These are phyloP conservation scores for Aulostomus chinensis DNA, from an alignment of 2,797 vertebrate genomes.

Conservation along the genomic window DNA sequence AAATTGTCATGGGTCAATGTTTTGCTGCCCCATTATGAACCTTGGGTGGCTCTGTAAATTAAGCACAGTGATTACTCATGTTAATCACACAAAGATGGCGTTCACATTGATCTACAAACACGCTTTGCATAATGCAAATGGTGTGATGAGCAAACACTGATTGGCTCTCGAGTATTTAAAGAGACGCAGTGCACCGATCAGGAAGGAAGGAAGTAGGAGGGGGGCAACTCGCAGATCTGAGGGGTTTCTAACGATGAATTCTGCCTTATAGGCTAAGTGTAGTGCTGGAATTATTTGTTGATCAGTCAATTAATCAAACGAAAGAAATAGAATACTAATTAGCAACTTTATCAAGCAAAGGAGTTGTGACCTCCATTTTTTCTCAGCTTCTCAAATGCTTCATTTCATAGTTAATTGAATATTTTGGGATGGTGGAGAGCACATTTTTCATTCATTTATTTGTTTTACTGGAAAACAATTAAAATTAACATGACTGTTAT, in stretches of 20 bases:
- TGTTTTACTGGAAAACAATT: background rate
- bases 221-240: background rate
- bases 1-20: slow-evolving; percentile 76
- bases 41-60: slow-evolving; percentile 73
- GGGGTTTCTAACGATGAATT: slow-evolving; percentile 9
- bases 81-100: slow-evolving; percentile 74
- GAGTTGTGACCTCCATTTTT: background rate
- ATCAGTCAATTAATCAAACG: background rate
- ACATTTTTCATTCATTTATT: background rate
- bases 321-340: background rate
- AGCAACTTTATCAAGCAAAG: background rate
- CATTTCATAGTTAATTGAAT: background rate
- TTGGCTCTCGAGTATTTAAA: slow-evolving; percentile 16
- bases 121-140: slow-evolving; percentile 49
- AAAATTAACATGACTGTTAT: too few relatives aligned
- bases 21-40: slow-evolving; percentile 73
- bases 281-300: background rate
- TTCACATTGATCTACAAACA: slow-evolving; percentile 67
- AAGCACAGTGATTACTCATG: slow-evolving; percentile 75
- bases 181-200: background rate
- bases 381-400: background rate
- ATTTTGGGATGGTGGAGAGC: background rate
- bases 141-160: slow-evolving; percentile 45
- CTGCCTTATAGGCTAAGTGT: background rate
- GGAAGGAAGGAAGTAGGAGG: background rate